Base-by-base conservation (phyloP, 2,797 vertebrate species). In the Lophius americanus region DNA sequence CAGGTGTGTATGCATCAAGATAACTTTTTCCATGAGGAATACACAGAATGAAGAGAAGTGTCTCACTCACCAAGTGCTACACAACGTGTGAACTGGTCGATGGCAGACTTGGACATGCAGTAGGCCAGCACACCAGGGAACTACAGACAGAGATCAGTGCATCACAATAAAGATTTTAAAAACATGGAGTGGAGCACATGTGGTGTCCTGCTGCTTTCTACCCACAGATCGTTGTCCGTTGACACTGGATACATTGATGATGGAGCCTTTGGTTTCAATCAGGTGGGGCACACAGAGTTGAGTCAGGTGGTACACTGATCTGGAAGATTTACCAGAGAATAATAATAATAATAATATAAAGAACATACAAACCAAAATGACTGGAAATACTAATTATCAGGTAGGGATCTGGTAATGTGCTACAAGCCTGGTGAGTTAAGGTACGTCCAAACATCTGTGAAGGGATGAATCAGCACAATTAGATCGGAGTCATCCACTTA, bases 61-160 rank as follows among this genome's bases (percentile, higher is more conserved):
- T 0, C 51, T 62, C 7, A 68, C 91, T 90, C 78, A 95, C 95
- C 95, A 0, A 95, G 91, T 12, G 94, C 94, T 48, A 65, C 51
- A 49, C 95, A 95, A 39, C 92, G 66, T 32, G 95, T 95, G 60
- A 95, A 93, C 79, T 95, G 95, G 81, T 95, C 94, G 14, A 95
- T 93, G 48, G 95, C 94, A 0, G 95, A 90, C 75, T 95, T 95
- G 32, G 94, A 95, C 92, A 95, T 93, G 68, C 95, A 95, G 52
- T 95, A 95, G n/a, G 94, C 92, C 69, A 95, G 80, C 42, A 95
- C 94, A 14, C 93, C 93, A 10, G 94, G 92, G 68, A 95, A 95
- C 94, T 95, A 47, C 38, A 43, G 57, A 64, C 55, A 71, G 36
- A 59, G 32, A 42, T 51, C 11, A 35, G 13, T 51, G n/a, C n/a